phyloP scores from a whole-genome alignment of 2,113 vertebrate genomes.

The Corythornis cristatus region DNA sequence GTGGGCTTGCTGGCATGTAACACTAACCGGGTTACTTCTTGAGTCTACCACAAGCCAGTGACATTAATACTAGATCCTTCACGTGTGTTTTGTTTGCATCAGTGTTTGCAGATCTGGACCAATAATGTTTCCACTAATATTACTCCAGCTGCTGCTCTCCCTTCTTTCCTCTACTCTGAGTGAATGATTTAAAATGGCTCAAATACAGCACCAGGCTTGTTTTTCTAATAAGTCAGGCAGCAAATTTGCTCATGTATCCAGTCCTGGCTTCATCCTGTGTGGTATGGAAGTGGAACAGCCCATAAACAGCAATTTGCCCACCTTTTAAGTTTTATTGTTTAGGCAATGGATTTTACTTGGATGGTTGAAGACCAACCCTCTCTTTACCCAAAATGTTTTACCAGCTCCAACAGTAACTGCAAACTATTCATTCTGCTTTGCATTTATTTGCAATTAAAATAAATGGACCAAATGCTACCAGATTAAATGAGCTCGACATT shows the following conservation, averaged over 20 bases:
- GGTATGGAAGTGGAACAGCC: background rate
- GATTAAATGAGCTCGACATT: background rate
- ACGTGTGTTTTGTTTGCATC: background rate
- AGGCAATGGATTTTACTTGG: slow-evolving; percentile 29
- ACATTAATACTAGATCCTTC: background rate
- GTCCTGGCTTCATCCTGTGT: background rate
- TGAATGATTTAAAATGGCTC: slow-evolving; percentile 25
- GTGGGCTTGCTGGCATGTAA: background rate
- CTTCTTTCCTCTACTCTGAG: background rate
- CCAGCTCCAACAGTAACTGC: slow-evolving; percentile 22
- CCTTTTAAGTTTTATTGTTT: slow-evolving; percentile 51
- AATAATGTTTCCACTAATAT: background rate
- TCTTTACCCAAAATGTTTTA: background rate
- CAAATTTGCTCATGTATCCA: background rate
- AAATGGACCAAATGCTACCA: slow-evolving; percentile 46
- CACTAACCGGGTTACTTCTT: background rate
- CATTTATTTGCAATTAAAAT: slow-evolving; percentile 56
- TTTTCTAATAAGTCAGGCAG: slow-evolving; percentile 25
- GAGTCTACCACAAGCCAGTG: background rate
- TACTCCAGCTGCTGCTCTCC: background rate
- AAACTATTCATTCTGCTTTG: slow-evolving; percentile 8
- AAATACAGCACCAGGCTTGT: background rate
- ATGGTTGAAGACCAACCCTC: background rate
- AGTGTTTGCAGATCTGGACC: background rate
- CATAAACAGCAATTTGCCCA: slow-evolving; percentile 43